These are phyloP conservation scores for Atethmia centrago DNA, from an alignment of 2,888 invertebrate genomes.

Conservation along the genomic window DNA sequence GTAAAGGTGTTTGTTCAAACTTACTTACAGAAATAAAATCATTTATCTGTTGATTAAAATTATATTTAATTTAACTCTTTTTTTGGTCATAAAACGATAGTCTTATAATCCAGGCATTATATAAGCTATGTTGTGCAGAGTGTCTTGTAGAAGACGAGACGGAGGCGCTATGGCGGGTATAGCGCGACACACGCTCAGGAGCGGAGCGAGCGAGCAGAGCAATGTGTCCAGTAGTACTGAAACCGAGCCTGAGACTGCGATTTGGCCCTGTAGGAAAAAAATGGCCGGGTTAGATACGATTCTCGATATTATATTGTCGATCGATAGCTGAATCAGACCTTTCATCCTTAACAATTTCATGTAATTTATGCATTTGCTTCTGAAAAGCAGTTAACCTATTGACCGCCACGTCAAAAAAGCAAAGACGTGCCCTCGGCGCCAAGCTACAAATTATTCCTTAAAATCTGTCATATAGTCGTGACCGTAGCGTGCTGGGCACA, in stretches of 20 bases:
- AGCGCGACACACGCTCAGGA: conserved; percentile 96
- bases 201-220: conserved; percentile 97
- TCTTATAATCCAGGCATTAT: conserved; percentile 92
- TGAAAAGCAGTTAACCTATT: not conserved
- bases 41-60: too few relatives aligned
- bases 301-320: not conserved
- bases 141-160: conserved; percentile 90
- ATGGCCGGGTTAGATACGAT: not conserved
- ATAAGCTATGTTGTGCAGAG: conserved; percentile 98
- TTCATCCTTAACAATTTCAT: not conserved
- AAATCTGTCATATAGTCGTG: too few relatives aligned
- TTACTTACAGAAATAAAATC: too few relatives aligned
- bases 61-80: not conserved
- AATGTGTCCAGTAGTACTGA: conserved; percentile 98
- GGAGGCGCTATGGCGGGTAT: conserved; percentile 93
- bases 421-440: too few relatives aligned
- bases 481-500: too few relatives aligned
- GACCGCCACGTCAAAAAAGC: too few relatives aligned
- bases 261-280: conserved; percentile 93
- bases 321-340: not conserved
- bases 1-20: too few relatives aligned
- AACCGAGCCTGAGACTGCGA: conserved; percentile 98
- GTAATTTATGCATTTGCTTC: not conserved
- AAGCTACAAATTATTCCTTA: too few relatives aligned
- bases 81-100: not conserved